Percentiles rank a stretch among this genome's conserved stretches.
Conservation (phyloP, 2,113 vertebrate genomes). For the Pelecanus crispus region DNA sequence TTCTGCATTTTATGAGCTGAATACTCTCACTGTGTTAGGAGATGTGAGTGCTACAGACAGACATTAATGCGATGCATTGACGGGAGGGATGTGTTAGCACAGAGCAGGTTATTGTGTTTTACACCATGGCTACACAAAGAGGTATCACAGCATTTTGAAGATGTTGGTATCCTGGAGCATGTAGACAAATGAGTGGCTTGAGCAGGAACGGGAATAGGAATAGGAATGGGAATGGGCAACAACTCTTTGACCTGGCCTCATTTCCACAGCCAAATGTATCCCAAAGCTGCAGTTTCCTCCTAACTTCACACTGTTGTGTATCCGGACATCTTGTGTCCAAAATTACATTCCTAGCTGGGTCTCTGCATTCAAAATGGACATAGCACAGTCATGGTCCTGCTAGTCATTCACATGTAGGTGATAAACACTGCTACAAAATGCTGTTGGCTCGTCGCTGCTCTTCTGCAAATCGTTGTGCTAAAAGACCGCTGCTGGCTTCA, state of each 20-base stretch:
- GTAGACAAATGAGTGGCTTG: background rate
- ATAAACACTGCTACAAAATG: background rate
- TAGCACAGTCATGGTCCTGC: background rate
- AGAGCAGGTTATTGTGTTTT: background rate
- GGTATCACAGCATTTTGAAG: background rate
- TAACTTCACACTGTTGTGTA: background rate
- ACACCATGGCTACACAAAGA: background rate
- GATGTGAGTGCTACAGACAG: rapidly evolving
- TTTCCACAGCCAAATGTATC: background rate
- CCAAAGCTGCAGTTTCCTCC: background rate
- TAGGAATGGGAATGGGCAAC: background rate
- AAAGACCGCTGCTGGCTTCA: background rate
- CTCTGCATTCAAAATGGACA: background rate
- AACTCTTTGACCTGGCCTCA: background rate
- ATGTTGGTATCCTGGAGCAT: background rate
- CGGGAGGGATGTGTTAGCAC: rapidly evolving
- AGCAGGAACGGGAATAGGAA: background rate
- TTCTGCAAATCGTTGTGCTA: background rate
- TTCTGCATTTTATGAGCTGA: background rate
- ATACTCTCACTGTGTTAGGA: too few relatives aligned
- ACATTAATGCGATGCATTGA: rapidly evolving
- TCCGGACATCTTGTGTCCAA: background rate
- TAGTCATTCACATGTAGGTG: background rate
- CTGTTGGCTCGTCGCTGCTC: background rate
- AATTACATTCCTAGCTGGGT: background rate